Evolutionary conservation across 2,113 vertebrate species (phyloP), one percentile per base, ranked within the genome.

Genomic region (Ammodytes marinus): DNA sequence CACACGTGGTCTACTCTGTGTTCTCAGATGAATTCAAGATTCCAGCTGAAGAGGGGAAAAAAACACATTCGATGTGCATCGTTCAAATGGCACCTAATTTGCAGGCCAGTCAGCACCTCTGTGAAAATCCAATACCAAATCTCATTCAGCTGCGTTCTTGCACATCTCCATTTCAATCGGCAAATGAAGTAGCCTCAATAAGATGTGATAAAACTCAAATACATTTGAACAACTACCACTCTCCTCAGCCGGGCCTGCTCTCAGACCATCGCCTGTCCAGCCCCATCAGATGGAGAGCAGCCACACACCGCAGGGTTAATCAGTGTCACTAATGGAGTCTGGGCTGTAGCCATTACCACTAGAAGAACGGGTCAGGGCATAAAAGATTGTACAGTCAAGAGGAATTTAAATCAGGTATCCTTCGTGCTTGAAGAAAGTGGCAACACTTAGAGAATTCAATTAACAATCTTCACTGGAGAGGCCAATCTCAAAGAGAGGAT

Each of bases 301-400:
- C 59, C 58, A 82, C 83, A 90, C 77, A 88, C 67, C 37, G 45
- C 39, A 8, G 78, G 91, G 91, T 93, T 93, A 94, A 94, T 92
- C 90, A 91, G 86, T 86, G 91, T 92, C 90, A 84, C 89, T 92
- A 94, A 94, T 93, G 85, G 93, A 92, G 75, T 79, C 84, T 65
- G 37, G 76, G 77, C 83, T 71, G 82, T 58, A 69, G 46, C 68
- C 75, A 89, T 90, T 90, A 88, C 86, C 71, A 80, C 59, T 66
- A 40, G 69, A 86, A 79, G 61, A 72, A 40, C 72, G 85, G 70
- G 88, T 93, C 85, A 87, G 55, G 70, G 68, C 17, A 63, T 63
- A 77, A 49, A 57, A 80, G 77, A 91, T 82, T 84, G 80, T 89
- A 75, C 74, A 80, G 77, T 86, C 90, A 83, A 61, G 77, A 72